Base-by-base conservation (phyloP, 2,797 vertebrate species). In the Melanotaenia trifasciata region DNA sequence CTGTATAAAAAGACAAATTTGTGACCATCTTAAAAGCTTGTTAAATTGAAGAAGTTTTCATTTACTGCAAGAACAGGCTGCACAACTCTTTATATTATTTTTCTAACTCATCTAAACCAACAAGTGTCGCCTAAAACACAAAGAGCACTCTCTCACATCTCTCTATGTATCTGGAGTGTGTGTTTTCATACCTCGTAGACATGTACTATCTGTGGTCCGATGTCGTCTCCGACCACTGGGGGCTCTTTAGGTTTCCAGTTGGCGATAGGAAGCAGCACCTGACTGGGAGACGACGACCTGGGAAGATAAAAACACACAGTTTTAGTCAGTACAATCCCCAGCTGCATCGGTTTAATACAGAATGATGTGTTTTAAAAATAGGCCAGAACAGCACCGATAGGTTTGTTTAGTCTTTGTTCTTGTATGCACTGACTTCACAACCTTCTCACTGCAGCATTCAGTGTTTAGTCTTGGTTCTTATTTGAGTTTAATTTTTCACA, bases 231-330 rank as follows among this genome's bases (percentile, higher is more conserved):
- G 0, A 93, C 87, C 74, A 94, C 88, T 0, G 96, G 95, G 54
- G 92, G 93, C 14, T 95, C 93, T 87, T 94, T 96, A 0, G 94
- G 89, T 71, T 97, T 94, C 97, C 97, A 99, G 56, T 98, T 98
- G 64, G 96, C 93, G 65, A 99, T 97, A 12, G 98, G 98, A 64
- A 99, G 95, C 85, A 99, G 96, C 63, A 98, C 93, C 84, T 99
- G 96, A 83, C 94, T 94, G 18, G 97, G 98, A 51, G 95, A 96
- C 0, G 97, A 98, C 0, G 96, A 94, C 12, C 97, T 99, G 90
- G 2, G 0, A 13, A 43, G 1, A 70, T 56, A 67, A 50, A 63
- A 7, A 56, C 16, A 64, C 22, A 53, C n/a, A 20, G 59, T 1
- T 14, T 58, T 38, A 30, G 10, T 6, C 0, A 8, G 45, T 40